These are phyloP conservation scores for Threskiornis aethiopicus DNA, from an alignment of 2,797 vertebrate genomes.

Conservation along the genomic window DNA sequence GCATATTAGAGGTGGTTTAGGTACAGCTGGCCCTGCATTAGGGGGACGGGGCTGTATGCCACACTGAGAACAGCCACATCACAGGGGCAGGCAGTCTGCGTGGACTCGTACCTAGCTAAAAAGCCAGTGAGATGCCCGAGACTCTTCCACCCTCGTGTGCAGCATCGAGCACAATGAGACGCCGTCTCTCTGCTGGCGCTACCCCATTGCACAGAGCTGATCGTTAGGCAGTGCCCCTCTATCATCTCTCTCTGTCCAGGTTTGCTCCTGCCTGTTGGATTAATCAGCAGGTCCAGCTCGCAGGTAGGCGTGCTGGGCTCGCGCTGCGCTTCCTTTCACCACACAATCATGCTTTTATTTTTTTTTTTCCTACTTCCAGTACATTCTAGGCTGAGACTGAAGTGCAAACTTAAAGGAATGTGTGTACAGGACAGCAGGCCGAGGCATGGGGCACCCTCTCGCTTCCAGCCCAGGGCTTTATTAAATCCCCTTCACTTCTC, in stretches of 20 bases:
- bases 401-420: background rate
- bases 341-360: rapidly evolving
- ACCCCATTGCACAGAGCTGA: background rate
- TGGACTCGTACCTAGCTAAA: background rate
- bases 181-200: background rate
- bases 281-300: background rate
- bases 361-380: no score
- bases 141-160: background rate
- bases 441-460: background rate
- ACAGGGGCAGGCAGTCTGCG: background rate
- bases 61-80: rapidly evolving
- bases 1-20: background rate
- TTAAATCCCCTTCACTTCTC: background rate
- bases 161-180: rapidly evolving
- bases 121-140: rapidly evolving
- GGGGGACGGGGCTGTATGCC: background rate
- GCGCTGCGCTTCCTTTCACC: background rate
- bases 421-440: background rate
- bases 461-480: background rate
- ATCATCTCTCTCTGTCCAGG: background rate
- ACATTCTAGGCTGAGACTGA: background rate
- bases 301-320: background rate
- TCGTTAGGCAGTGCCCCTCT: background rate
- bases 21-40: background rate
- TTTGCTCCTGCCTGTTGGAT: background rate